Conservation (phyloP, 2,888 invertebrate species). For the Tuberolachnus salignus region DNA sequence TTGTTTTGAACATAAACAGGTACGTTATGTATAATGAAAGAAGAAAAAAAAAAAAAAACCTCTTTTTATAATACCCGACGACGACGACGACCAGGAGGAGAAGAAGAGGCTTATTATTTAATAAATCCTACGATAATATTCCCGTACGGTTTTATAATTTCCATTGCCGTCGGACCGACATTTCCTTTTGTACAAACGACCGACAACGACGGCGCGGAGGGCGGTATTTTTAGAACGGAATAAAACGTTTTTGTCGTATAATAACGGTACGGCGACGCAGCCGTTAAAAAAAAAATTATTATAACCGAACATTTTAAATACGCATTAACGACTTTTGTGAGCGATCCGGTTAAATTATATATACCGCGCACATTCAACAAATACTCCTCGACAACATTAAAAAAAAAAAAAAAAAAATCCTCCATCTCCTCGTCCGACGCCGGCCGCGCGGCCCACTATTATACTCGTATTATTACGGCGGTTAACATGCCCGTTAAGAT, state of each 20-base stretch:
- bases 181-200: constrained; percentile 7
- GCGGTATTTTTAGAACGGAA: constrained; percentile 28
- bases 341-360: constrained; percentile 25
- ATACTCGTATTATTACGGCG: not conserved
- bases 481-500: constrained; percentile 10
- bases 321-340: constrained; percentile 43
- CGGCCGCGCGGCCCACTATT: no score
- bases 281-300: constrained; percentile 18
- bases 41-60: no score
- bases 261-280: no score
- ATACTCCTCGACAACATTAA: constrained; percentile 37
- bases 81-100: no score
- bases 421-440: no score
- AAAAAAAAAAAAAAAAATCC: no score
- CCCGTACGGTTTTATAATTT: not conserved
- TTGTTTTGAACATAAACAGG: no score
- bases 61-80: no score
- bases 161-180: not conserved
- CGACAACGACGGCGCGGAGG: not conserved
- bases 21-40: not conserved
- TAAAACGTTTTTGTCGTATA: not conserved
- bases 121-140: not conserved
- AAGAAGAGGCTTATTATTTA: constrained; percentile 14
- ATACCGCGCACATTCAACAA: not conserved
- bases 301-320: constrained; percentile 23